A percentile compares a stretch with the other conserved stretches of the same genome.
phyloP scores from a whole-genome alignment of 2,113 vertebrate genomes.

The Gorilla gorilla region DNA sequence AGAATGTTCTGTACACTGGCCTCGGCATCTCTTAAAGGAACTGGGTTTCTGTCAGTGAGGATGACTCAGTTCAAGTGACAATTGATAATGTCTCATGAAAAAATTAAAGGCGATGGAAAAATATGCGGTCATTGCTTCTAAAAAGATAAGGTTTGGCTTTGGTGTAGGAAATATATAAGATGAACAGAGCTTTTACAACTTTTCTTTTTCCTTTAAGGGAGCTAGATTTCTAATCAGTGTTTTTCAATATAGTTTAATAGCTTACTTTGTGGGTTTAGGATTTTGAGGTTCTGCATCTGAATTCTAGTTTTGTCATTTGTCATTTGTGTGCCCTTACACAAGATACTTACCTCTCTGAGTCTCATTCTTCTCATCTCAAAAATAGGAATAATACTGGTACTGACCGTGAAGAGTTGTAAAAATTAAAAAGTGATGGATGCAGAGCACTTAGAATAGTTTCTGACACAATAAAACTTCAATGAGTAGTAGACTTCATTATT shows the following conservation, averaged over 20 bases:
- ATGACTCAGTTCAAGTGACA: background rate
- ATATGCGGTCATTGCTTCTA: background rate
- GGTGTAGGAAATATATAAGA: background rate
- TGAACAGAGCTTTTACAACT: background rate
- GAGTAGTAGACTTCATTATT: background rate
- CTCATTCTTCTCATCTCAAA: background rate
- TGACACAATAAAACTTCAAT: background rate
- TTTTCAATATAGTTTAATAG: background rate
- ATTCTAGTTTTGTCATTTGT: background rate
- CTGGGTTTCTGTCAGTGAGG: conserved; percentile 65
- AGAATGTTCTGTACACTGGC: conserved; percentile 46
- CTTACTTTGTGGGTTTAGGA: background rate
- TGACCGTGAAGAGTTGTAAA: background rate
- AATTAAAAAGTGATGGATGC: background rate
- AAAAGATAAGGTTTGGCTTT: background rate
- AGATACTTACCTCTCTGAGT: background rate
- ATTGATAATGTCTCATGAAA: background rate
- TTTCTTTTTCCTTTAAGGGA: background rate
- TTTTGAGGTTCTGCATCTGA: background rate
- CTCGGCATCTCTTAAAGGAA: conserved; percentile 53
- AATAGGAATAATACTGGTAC: background rate
- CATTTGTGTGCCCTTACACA: background rate
- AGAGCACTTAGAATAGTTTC: background rate
- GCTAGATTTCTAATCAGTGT: background rate
- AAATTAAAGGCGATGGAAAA: conserved; percentile 51